Conservation (phyloP, 1,140 invertebrate genomes). For the Chelonus insularis region DNA sequence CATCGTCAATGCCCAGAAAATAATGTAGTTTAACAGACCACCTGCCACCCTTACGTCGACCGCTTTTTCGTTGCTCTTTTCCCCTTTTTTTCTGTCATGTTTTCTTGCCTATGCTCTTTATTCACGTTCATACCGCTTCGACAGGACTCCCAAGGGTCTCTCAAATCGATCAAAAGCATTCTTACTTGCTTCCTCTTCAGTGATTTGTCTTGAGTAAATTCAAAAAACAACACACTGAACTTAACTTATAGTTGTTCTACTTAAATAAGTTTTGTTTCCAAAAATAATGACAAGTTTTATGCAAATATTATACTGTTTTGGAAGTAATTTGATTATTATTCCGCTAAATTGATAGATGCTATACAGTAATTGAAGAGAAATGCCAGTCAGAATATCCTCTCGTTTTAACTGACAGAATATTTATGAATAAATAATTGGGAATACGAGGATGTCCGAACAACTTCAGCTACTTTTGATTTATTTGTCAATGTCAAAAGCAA, state of each 20-base stretch:
- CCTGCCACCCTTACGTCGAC: not conserved
- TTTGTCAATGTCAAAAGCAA: conserved; percentile 18
- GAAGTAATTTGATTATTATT: too few species aligned
- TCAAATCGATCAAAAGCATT: conserved; percentile 8
- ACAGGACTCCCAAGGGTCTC: conserved; percentile 6
- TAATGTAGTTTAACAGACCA: conserved; percentile 2
- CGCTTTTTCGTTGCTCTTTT: conserved; percentile 11
- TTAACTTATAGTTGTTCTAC: not conserved
- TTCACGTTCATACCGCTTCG: not conserved
- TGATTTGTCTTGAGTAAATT: conserved; percentile 6
- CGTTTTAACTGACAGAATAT: not conserved
- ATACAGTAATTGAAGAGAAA: too few species aligned
- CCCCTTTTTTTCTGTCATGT: not conserved
- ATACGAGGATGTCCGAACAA: not conserved
- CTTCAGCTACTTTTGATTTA: not conserved
- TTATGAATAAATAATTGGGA: conserved; percentile 13
- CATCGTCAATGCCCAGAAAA: not conserved
- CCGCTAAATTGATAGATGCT: too few species aligned
- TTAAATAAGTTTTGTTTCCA: too few species aligned
- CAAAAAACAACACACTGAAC: not conserved
- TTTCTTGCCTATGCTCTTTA: not conserved
- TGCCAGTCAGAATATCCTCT: not conserved
- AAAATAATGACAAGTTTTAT: too few species aligned
- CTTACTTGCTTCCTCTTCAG: not conserved
- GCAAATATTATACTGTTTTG: too few species aligned